Percentiles rank a stretch among this genome's conserved stretches.
phyloP scores from a whole-genome alignment of 2,888 invertebrate genomes.

The Xylocampa areola region DNA sequence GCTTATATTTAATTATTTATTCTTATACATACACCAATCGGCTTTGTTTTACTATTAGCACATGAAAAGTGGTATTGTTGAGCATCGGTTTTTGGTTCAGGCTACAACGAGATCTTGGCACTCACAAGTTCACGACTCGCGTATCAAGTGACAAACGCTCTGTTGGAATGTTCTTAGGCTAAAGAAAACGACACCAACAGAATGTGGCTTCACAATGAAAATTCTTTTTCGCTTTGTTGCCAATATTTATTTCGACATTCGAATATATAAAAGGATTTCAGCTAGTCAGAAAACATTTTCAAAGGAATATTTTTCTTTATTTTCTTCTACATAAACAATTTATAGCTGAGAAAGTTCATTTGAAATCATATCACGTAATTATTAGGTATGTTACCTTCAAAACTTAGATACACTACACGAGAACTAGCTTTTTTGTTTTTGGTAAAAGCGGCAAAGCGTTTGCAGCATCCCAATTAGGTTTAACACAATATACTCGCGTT shows the following conservation, averaged over 20 bases:
- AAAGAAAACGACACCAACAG: conserved; percentile 52
- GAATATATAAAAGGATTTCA: conserved; percentile 48
- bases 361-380: conserved; percentile 51
- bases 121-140: conserved; percentile 40
- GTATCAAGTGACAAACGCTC: conserved; percentile 52
- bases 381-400: conserved; percentile 53
- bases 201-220: conserved; percentile 52
- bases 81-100: conserved; percentile 41
- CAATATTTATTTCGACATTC: conserved; percentile 51
- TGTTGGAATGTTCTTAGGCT: conserved; percentile 54
- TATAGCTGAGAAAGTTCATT: conserved; percentile 25
- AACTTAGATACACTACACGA: conserved; percentile 46
- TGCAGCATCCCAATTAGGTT: conserved; percentile 52
- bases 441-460: conserved; percentile 30
- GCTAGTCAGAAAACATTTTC: conserved; percentile 46
- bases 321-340: conserved; percentile 49
- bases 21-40: conserved; percentile 4
- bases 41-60: conserved; percentile 21
- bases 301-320: conserved; percentile 48
- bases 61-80: conserved; percentile 25
- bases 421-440: conserved; percentile 45
- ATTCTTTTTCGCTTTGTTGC: conserved; percentile 52
- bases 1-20: no score
- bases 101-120: conserved; percentile 39
- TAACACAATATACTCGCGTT: conserved; percentile 47